These are phyloP conservation scores for Drosophila sp. DNA, from an alignment of 1,140 invertebrate genomes.

Conservation along the genomic window DNA sequence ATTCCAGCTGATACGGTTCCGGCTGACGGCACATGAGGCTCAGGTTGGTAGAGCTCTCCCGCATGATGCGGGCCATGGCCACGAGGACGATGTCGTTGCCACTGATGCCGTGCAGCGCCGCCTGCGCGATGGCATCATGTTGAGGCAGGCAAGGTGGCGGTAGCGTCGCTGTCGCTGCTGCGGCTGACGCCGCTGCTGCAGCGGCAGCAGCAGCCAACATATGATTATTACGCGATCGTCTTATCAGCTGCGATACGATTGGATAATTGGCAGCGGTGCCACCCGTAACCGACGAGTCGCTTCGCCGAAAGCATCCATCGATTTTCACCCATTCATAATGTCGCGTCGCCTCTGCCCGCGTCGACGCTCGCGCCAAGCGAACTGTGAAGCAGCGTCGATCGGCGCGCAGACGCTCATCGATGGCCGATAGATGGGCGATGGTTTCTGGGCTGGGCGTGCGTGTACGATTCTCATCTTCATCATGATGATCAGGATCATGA, in stretches of 20 bases:
- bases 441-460: constrained; percentile 70
- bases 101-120: constrained; percentile 84
- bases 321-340: constrained; percentile 88
- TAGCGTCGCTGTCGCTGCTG: constrained; percentile 59
- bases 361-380: constrained; percentile 87
- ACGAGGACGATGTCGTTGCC: constrained; percentile 88
- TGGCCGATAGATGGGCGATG: constrained; percentile 77
- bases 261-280: constrained; percentile 74
- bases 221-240: constrained; percentile 84
- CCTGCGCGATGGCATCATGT: constrained; percentile 81
- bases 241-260: constrained; percentile 85
- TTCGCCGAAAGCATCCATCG: constrained; percentile 85
- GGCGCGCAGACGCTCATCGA: constrained; percentile 74
- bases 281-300: constrained; percentile 85
- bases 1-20: constrained; percentile 92
- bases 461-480: not conserved
- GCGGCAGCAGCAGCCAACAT: constrained; percentile 69
- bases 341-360: constrained; percentile 87
- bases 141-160: constrained; percentile 69
- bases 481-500: not conserved
- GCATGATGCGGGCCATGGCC: constrained; percentile 88
- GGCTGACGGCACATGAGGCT: constrained; percentile 88
- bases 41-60: constrained; percentile 74
- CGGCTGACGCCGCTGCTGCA: constrained; percentile 66
- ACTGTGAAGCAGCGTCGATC: constrained; percentile 85